Percentiles rank a stretch among this genome's conserved stretches.
These are phyloP conservation scores for Salticus scenicus DNA, from an alignment of 2,888 invertebrate genomes.

Conservation along the genomic window DNA sequence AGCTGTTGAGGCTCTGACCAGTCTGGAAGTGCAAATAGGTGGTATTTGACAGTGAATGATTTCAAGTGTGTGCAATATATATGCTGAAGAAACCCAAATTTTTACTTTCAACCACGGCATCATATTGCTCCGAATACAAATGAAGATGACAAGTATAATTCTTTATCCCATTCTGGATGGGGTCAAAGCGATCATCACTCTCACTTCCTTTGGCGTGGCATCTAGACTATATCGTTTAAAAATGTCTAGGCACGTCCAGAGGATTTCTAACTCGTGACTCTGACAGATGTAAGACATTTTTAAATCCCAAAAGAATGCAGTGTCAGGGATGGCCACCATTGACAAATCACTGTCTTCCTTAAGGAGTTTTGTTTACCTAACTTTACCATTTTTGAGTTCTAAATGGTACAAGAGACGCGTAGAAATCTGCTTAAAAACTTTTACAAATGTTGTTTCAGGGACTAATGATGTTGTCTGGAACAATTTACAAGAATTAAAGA, in stretches of 20 bases:
- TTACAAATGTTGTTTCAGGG: neutral
- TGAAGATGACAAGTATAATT: slow-evolving; percentile 5
- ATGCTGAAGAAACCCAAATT: neutral
- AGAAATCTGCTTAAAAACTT: neutral
- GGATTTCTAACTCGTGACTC: neutral
- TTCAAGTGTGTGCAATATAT: neutral
- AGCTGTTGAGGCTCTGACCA: too few relatives aligned
- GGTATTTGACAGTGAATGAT: neutral
- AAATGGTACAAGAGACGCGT: neutral
- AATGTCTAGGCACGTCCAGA: neutral
- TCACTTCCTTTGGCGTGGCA: slow-evolving; percentile 14
- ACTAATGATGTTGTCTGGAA: neutral
- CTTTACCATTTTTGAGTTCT: neutral
- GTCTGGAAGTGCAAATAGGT: too few relatives aligned
- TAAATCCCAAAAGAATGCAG: neutral
- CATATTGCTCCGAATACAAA: slow-evolving; percentile 3
- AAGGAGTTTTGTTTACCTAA: too few relatives aligned
- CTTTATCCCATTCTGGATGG: neutral
- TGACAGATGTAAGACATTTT: neutral
- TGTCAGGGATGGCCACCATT: neutral
- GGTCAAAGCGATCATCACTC: neutral
- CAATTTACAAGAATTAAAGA: neutral
- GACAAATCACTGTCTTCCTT: neutral
- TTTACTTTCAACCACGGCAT: neutral
- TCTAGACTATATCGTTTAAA: neutral